Base-by-base conservation (phyloP, 2,113 vertebrate species). In the Sapayoa aenigma region DNA sequence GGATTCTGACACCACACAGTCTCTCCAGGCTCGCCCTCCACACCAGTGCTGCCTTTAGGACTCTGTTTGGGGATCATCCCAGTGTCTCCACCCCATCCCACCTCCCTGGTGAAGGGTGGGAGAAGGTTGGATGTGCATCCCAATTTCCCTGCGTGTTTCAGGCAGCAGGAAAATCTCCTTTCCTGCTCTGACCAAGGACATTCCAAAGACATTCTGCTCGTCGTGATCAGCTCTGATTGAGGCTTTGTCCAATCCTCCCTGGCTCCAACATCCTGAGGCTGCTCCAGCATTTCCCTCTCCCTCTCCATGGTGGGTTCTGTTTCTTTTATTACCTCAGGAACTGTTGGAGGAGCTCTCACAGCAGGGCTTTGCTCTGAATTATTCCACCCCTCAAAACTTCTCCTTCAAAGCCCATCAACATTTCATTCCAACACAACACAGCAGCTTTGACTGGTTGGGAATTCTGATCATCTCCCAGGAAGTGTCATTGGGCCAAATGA, bases 311-410 rank as follows among this genome's bases (percentile, higher is more conserved):
- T n/a, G 53, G 52, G 82, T 87, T 94, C 86, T 86, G 83, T 60
- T 73, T 73, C 88, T 90, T 96, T 92, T 87, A 78, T 96, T 92
- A 77, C 88, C 76, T 85, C 56, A 14, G 86, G 49, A 90, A 93
- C 60, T 1, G 53, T 87, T 68, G 46, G 80, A 87, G 13, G 25
- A 92, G 62, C 27, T 75, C 92, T 78, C 94, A 46, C 88, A 88
- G 92, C 92, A 65, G 86, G 90, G 72, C 37, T 75, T 76, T 39
- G 60, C 83, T 91, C 23, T 37, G 35, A 46, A 87, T 47, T 67
- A 77, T 93, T 93, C 65, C 85, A 76, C 18, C 53, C 72, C 53
- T 75, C 90, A 5, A 39, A 96, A 86, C 47, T 84, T 86, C 90
- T 73, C 55, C 46, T 37, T 21, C 58, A 56, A 50, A 91, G 81